A percentile compares a stretch with the other conserved stretches of the same genome.
Conservation (phyloP, 2,888 invertebrate genomes). For the Drosophila cognata region DNA sequence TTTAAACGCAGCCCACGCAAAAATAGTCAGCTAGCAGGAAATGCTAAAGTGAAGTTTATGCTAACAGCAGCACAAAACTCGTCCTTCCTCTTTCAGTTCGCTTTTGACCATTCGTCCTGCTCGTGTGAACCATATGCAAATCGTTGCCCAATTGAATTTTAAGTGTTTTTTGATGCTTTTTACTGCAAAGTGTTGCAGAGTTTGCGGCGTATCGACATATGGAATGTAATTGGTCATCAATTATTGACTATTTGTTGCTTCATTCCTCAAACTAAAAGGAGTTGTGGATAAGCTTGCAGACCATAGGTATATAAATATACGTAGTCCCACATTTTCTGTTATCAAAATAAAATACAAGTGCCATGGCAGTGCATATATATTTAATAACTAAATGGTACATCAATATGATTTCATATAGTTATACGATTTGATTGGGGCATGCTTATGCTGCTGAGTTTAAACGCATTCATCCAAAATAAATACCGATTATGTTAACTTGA, state of each 20-base stretch:
- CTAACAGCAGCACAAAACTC: slow-evolving; percentile 42
- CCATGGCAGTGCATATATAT: not conserved
- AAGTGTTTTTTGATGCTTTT: slow-evolving; percentile 46
- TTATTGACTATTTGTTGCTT: slow-evolving; percentile 24
- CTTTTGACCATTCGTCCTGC: not conserved
- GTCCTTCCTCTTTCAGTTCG: not conserved
- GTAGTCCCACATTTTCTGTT: not conserved
- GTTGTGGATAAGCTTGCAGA: not conserved
- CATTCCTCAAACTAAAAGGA: not conserved
- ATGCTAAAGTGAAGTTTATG: slow-evolving; percentile 74
- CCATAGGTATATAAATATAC: not conserved
- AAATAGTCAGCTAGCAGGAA: slow-evolving; percentile 63
- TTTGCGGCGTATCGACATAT: slow-evolving; percentile 39
- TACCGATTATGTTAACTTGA: not conserved
- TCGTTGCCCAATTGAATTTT: slow-evolving; percentile 56
- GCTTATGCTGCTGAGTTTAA: not conserved
- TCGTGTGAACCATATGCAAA: slow-evolving; percentile 45
- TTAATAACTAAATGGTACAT: not conserved
- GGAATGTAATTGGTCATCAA: slow-evolving; percentile 41
- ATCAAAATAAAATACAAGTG: not conserved
- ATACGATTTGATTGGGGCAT: not conserved
- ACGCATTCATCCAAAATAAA: not conserved
- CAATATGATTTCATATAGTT: not conserved
- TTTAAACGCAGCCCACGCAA: slow-evolving; percentile 67
- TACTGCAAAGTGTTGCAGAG: slow-evolving; percentile 37